Base-by-base conservation (phyloP, 2,888 invertebrate genomes). In the Leucophenga montana region DNA sequence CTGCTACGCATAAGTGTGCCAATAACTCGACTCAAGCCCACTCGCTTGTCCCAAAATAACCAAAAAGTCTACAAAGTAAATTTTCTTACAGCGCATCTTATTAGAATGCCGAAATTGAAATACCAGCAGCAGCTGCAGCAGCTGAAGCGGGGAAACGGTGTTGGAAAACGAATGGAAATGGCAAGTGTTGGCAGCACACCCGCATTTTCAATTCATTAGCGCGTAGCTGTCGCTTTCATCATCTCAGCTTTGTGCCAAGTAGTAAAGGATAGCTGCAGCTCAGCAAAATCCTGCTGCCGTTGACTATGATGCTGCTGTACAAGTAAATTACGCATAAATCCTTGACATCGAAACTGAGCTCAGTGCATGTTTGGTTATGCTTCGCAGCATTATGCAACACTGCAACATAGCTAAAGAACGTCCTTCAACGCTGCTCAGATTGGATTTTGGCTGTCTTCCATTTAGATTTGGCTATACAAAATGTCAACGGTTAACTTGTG, bases 1-100 rank as follows among this genome's bases (percentile, higher is more conserved):
- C 16, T 20, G 48, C 59, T 27, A 70, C 69, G 73, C 74, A 75
- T 74, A 76, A 79, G 77, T 79, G 81, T 77, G 31, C 39, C 39
- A 61, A 61, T 39, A 61, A 61, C 44, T 61, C 18, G 61, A 61
- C 22, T 56, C 22, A 61, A 61, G 39, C 61, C 16, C 16, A 39
- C 14, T 4, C 20, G 22, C 11, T 54, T 11, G 18, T 18, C n/a
- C 22, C 3, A 9, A n/a, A n/a, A n/a, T n/a, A n/a, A n/a, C 3
- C 53, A n/a, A 33, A 8, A 11, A 61, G 18, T 39, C n/a, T 33
- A 61, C 61, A 61, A 61, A 61, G 61, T 18, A 61, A 39, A 61
- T 33, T 39, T 4, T n/a, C 39, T 39, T 16, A 4, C 39, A 61
- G 33, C 16, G 31, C 33, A 22, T 13, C 27, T 56, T 18, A 14